phyloP scores from a whole-genome alignment of 1,140 invertebrate genomes.

The Sweltsa coloradensis region DNA sequence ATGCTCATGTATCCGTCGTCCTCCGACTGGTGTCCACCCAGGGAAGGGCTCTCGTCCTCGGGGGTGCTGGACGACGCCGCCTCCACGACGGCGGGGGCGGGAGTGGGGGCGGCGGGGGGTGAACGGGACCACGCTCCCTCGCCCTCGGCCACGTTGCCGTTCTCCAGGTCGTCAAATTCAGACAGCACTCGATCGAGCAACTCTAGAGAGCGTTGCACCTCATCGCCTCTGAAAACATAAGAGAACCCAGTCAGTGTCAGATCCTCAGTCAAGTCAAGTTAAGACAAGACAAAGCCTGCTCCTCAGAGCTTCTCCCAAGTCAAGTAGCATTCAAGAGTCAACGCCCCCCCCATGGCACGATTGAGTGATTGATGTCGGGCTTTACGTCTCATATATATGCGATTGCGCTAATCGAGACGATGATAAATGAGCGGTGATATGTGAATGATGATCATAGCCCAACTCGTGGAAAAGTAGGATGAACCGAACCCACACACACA shows the following conservation, averaged over 20 bases:
- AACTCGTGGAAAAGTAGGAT: too few species aligned
- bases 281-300: too few species aligned
- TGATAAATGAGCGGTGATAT: too few species aligned
- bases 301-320: too few species aligned
- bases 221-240: conserved; percentile 58
- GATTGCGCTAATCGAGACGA: too few species aligned
- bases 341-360: too few species aligned
- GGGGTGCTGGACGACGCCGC: conserved; percentile 36
- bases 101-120: neutral
- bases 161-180: conserved; percentile 69
- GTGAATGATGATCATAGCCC: too few species aligned
- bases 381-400: too few species aligned
- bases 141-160: conserved; percentile 33
- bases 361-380: too few species aligned
- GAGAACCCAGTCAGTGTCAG: conserved; percentile 3
- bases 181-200: conserved; percentile 74
- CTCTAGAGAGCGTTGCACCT: conserved; percentile 70
- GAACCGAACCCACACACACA: too few species aligned
- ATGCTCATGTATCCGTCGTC: conserved; percentile 84
- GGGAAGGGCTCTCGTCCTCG: conserved; percentile 57
- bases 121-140: conserved; percentile 26
- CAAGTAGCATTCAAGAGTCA: too few species aligned
- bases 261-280: too few species aligned
- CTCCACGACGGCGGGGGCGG: conserved; percentile 1
- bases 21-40: conserved; percentile 66